These are phyloP conservation scores for Drosophila anceps DNA, from an alignment of 2,888 invertebrate genomes.

Conservation along the genomic window DNA sequence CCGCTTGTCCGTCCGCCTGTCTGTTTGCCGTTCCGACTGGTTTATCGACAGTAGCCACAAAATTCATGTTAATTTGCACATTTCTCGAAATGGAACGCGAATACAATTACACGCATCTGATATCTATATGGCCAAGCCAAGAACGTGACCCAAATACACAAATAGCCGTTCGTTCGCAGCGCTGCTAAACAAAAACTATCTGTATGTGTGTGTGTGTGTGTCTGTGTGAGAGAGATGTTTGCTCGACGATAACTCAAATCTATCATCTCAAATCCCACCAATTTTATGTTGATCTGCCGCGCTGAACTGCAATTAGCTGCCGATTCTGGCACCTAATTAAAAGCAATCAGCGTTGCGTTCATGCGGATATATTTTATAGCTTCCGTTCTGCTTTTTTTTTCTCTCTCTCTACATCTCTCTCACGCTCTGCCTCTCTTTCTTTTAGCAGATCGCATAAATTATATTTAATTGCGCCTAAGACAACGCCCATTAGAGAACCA, in stretches of 20 bases:
- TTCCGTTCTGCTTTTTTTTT: constrained; percentile 69
- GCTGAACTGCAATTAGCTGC: constrained; percentile 39
- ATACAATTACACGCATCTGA: constrained; percentile 61
- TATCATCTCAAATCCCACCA: constrained; percentile 31
- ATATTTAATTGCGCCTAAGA: constrained; percentile 51
- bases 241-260: constrained; percentile 31
- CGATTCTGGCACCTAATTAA: constrained; percentile 67
- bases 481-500: constrained; percentile 34
- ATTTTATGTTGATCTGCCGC: constrained; percentile 15
- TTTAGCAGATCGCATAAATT: constrained; percentile 35
- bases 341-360: constrained; percentile 55
- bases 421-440: not conserved
- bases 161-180: constrained; percentile 50
- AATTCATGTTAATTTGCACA: constrained; percentile 81
- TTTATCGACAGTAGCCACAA: constrained; percentile 62
- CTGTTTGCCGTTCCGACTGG: constrained; percentile 19
- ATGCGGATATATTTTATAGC: constrained; percentile 64
- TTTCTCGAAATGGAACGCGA: constrained; percentile 58
- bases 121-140: constrained; percentile 39
- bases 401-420: too few species aligned
- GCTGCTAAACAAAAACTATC: constrained; percentile 31
- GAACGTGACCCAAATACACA: constrained; percentile 80
- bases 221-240: constrained; percentile 19
- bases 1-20: not conserved
- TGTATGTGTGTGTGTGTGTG: not conserved